These are phyloP conservation scores for Bubo bubo DNA, from an alignment of 2,113 vertebrate species.

Conservation along the genomic window DNA sequence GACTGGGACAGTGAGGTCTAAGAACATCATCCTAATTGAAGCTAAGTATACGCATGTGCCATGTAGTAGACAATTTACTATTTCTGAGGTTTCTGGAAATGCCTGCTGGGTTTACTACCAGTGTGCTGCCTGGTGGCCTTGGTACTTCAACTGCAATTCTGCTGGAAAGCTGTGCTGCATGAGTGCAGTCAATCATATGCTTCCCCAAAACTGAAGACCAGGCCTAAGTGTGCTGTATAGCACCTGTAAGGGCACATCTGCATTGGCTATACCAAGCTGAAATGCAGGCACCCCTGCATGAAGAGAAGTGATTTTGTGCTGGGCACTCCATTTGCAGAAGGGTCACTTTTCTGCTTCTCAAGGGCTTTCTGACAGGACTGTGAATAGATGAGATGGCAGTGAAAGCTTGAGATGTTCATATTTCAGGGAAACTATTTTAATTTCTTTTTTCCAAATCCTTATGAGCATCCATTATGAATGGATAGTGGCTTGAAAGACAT, in stretches of 20 bases:
- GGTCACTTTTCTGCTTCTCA: neutral
- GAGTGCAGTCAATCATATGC: rapidly evolving
- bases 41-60: rapidly evolving
- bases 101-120: too few relatives aligned
- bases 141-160: too few relatives aligned
- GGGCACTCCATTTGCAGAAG: neutral
- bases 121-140: too few relatives aligned
- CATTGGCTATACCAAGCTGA: neutral
- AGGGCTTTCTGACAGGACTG: neutral
- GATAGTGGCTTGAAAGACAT: neutral
- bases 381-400: neutral
- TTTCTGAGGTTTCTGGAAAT: neutral
- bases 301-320: neutral
- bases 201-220: too few relatives aligned
- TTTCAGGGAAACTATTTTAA: neutral
- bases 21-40: neutral
- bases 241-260: rapidly evolving
- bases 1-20: neutral
- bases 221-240: neutral
- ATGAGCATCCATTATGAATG: rapidly evolving
- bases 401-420: rapidly evolving
- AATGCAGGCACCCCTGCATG: neutral
- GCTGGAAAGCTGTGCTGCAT: neutral
- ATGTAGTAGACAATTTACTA: neutral
- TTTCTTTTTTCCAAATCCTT: neutral